Evolutionary conservation across 1,140 invertebrate species (phyloP).

Genomic region (Lucilia sericata): DNA sequence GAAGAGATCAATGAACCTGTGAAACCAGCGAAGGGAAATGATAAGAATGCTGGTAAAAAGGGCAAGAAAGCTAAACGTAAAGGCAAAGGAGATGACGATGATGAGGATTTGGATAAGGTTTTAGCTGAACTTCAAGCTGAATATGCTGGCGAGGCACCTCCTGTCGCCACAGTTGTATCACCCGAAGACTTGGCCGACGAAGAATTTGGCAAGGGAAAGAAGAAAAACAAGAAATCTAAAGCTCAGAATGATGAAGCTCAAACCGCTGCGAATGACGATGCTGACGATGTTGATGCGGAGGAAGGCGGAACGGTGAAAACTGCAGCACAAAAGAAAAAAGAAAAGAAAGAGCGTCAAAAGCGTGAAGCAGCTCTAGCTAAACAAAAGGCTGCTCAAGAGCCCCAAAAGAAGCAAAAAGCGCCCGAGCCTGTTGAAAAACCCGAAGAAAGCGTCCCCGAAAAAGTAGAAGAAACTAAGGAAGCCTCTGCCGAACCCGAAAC

Average conservation of each 20-base stretch:
- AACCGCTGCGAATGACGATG: slow-evolving; percentile 69
- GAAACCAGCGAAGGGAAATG: slow-evolving; percentile 69
- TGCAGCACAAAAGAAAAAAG: slow-evolving; percentile 87
- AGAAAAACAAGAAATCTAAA: slow-evolving; percentile 69
- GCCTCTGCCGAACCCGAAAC: slow-evolving; percentile 63
- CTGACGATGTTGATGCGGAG: slow-evolving; percentile 71
- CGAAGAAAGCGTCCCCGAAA: slow-evolving; percentile 56
- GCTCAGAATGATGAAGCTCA: slow-evolving; percentile 56
- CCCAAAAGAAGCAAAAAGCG: slow-evolving; percentile 64
- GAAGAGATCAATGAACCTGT: slow-evolving; percentile 70
- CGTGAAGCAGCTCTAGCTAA: slow-evolving; percentile 71
- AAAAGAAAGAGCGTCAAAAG: slow-evolving; percentile 88
- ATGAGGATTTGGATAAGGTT: slow-evolving; percentile 85
- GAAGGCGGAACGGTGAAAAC: slow-evolving; percentile 79
- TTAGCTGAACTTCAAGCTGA: slow-evolving; percentile 84
- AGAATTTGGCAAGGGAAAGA: slow-evolving; percentile 69
- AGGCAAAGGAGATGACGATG: slow-evolving; percentile 79
- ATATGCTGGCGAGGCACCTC: slow-evolving; percentile 74
- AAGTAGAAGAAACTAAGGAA: slow-evolving; percentile 57
- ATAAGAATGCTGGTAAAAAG: slow-evolving; percentile 74
- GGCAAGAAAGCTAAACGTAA: slow-evolving; percentile 80
- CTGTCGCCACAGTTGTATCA: slow-evolving; percentile 49
- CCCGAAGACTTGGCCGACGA: slow-evolving; percentile 68
- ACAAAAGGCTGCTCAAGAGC: slow-evolving; percentile 70
- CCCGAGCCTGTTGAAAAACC: slow-evolving; percentile 54